phyloP scores from a whole-genome alignment of 2,113 vertebrate species.

The Clinocottus analis region DNA sequence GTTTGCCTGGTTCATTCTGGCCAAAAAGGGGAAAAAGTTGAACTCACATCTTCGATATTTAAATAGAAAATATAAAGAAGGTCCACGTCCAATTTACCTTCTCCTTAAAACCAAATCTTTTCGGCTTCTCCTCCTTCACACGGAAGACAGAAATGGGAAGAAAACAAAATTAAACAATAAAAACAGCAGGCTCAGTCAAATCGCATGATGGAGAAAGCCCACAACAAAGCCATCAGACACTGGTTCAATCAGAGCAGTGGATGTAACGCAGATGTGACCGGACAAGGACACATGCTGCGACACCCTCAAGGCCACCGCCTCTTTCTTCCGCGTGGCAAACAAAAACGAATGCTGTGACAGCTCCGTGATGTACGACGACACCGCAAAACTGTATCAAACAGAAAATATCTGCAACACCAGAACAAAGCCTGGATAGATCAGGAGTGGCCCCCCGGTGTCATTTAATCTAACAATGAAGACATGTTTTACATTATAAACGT shows the following conservation, averaged over 20 bases:
- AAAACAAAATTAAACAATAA: background rate
- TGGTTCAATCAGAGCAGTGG: conserved; percentile 11
- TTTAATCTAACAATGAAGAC: background rate
- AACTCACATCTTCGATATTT: background rate
- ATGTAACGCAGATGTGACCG: conserved; percentile 35
- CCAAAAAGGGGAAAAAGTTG: background rate
- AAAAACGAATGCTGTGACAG: conserved; percentile 5
- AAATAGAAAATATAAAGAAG: background rate
- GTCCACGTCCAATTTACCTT: conserved; percentile 59
- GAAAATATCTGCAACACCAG: background rate
- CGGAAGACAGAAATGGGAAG: conserved; percentile 12
- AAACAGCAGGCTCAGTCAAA: background rate
- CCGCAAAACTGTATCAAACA: background rate
- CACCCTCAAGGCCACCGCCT: background rate
- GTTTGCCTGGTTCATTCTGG: conserved; percentile 84
- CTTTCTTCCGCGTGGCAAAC: conserved; percentile 10
- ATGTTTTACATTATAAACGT: background rate
- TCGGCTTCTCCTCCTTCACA: conserved; percentile 73
- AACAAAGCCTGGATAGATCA: conserved; percentile 31
- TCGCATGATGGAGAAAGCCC: background rate
- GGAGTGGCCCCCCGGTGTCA: background rate
- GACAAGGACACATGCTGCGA: conserved; percentile 15
- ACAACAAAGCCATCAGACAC: conserved; percentile 17
- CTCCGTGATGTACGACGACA: background rate
- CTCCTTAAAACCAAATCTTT: conserved; percentile 68